Conservation (phyloP, 1,140 invertebrate species). For the Palaemon carinicauda region DNA sequence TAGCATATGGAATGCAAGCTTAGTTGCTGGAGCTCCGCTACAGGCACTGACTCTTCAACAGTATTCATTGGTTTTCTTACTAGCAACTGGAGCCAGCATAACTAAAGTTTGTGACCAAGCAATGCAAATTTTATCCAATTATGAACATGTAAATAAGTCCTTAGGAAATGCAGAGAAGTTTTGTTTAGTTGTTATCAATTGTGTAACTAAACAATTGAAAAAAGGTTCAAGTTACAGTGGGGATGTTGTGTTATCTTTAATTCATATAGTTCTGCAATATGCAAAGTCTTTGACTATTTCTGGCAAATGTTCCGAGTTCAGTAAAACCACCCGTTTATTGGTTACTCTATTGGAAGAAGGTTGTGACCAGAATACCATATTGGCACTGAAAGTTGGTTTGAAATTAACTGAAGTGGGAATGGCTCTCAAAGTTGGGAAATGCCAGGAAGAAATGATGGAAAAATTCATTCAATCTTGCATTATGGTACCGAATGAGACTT, state of each 20-base stretch:
- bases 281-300: slow-evolving; percentile 7
- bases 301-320: slow-evolving; percentile 15
- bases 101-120: slow-evolving; percentile 17
- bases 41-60: slow-evolving; percentile 21
- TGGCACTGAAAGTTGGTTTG: slow-evolving; percentile 22
- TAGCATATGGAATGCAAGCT: slow-evolving; percentile 37
- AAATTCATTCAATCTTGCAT: slow-evolving; percentile 2
- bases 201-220: background rate
- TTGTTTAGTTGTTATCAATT: background rate
- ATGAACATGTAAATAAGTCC: slow-evolving; percentile 16
- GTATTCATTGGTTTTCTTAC: background rate
- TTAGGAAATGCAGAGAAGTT: slow-evolving; percentile 8
- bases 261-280: slow-evolving; percentile 29
- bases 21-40: background rate
- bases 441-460: slow-evolving; percentile 31
- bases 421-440: slow-evolving; percentile 17
- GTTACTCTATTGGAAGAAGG: slow-evolving; percentile 4
- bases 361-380: slow-evolving; percentile 10
- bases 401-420: slow-evolving; percentile 27
- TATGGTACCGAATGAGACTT: background rate
- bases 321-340: background rate
- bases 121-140: background rate
- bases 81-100: slow-evolving; percentile 4
- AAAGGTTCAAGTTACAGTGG: background rate
- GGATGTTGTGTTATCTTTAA: slow-evolving; percentile 1